Conservation (phyloP, 2,113 vertebrate species). For the Antigone vipio region DNA sequence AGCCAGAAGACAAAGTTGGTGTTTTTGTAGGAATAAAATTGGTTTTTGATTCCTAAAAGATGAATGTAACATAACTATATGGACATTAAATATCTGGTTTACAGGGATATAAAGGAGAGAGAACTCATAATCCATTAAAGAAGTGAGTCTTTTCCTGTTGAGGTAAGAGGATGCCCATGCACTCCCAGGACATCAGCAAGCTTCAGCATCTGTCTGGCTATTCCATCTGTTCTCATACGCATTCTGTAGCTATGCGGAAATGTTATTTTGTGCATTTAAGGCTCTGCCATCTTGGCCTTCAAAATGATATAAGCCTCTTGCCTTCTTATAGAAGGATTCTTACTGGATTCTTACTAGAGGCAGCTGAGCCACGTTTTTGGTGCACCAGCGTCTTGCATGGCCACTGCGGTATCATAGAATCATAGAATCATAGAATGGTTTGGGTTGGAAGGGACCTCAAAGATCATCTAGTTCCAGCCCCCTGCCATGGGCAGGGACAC, state of each 20-base stretch:
- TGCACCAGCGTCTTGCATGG: not conserved
- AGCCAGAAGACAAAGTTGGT: not conserved
- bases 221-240: not conserved
- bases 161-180: fast-evolving
- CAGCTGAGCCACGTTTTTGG: conserved; percentile 2
- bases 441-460: too few relatives aligned
- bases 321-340: conserved; percentile 1
- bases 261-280: not conserved
- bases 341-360: not conserved
- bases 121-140: not conserved
- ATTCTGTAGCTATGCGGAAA: not conserved
- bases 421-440: too few relatives aligned
- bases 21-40: not conserved
- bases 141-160: not conserved
- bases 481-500: too few relatives aligned
- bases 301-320: not conserved
- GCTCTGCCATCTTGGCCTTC: not conserved
- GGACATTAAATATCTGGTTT: not conserved
- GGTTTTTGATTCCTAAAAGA: not conserved
- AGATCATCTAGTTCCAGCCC: too few relatives aligned
- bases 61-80: not conserved
- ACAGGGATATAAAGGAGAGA: not conserved
- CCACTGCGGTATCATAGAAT: not conserved
- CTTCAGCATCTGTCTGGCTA: not conserved
- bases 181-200: not conserved